Base-by-base conservation (phyloP, 2,797 vertebrate genomes). In the Heliangelus exortis region DNA sequence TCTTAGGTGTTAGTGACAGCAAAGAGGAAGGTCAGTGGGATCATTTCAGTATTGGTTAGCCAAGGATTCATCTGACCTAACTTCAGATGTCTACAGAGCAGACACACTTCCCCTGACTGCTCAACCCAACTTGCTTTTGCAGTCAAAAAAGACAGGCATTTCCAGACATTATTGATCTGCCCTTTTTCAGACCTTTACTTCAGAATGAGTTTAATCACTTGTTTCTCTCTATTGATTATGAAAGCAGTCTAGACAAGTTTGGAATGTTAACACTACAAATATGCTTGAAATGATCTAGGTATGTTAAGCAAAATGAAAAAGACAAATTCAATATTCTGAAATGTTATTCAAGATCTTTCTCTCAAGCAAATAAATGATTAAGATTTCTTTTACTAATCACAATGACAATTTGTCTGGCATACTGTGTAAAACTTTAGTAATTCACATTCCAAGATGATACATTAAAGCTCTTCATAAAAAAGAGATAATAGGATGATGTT, bases 91-190 rank as follows among this genome's bases (percentile, higher is more conserved):
- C 78, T 85, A 39, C 26, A 34, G 9, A 7, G 36, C 25, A 94
- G 75, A 77, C 16, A 11, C 57, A 63, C 80, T 89, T 80, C 18
- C 12, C 33, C n/a, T 78, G 34, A 57, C 47, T 84, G 12, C 15
- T 83, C 57, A 57, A 76, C 17, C 29, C 47, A 75, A 41, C 28
- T 84, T 92, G 61, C 29, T 89, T 94, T 78, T 75, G 54, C 73
- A 95, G 89, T 62, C 72, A 72, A 81, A 84, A 39, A 50, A 92
- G 62, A 86, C 20, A 88, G 39, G 26, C 68, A 69, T n/a, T 84
- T 93, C 83, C 73, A 93, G 91, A 88, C 66, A 6, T 78, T 94
- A 96, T 91, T 91, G 94, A 96, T 91, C 62, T 67, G 73, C 84
- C 57, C 80, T 94, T 95, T 93, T 88, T 29, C 76, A 91, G 67